A percentile compares a stretch with the other conserved stretches of the same genome.
These are phyloP conservation scores for Corella eumyota DNA, from an alignment of 23 tunicate species.

Conservation along the genomic window DNA sequence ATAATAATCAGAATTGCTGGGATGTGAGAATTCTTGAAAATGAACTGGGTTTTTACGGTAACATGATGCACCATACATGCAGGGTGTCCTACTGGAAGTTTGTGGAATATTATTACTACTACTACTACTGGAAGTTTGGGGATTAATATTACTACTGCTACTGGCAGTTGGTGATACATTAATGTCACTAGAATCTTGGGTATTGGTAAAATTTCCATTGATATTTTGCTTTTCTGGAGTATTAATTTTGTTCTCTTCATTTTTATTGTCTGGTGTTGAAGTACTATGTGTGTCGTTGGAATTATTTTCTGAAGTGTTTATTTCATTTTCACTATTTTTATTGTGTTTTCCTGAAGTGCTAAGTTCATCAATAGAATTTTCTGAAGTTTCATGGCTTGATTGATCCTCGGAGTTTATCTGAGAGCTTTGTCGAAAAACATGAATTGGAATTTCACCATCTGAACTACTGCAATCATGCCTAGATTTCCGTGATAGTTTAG, in stretches of 20 bases:
- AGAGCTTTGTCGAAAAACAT: too few relatives aligned
- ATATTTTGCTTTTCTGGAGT: too few relatives aligned
- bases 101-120: background rate
- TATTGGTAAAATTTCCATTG: background rate
- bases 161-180: background rate
- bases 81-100: conserved; percentile 8
- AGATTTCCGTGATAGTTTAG: too few relatives aligned
- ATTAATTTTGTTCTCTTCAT: background rate
- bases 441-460: too few relatives aligned
- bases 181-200: background rate
- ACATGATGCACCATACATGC: conserved; percentile 63
- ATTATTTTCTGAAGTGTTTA: background rate
- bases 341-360: background rate
- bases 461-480: too few relatives aligned
- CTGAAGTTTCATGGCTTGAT: too few relatives aligned
- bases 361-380: background rate
- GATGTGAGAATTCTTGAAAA: conserved; percentile 55
- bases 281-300: background rate
- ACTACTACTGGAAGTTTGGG: background rate
- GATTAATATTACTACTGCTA: background rate
- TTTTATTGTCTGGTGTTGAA: background rate
- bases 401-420: too few relatives aligned
- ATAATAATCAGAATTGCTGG: conserved; percentile 70
- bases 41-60: conserved; percentile 81
- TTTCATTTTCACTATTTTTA: background rate